Conservation (phyloP, 2,888 invertebrate genomes). For the Nomada hirtipes region DNA sequence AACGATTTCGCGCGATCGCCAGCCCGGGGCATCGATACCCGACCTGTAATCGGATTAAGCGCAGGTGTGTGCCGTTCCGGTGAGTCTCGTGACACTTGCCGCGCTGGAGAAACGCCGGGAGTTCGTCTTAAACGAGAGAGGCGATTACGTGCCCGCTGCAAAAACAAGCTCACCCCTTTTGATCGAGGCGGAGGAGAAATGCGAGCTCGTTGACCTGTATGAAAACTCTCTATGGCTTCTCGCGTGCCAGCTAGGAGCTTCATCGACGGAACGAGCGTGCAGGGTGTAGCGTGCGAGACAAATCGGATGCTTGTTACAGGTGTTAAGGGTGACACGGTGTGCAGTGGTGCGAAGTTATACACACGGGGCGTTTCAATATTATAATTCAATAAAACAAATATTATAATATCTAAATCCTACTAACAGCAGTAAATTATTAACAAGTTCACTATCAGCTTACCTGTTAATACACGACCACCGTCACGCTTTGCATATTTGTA, state of each 20-base stretch:
- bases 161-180: slow-evolving; percentile 47
- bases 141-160: slow-evolving; percentile 44
- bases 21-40: slow-evolving; percentile 47
- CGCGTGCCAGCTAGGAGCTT: slow-evolving; percentile 25
- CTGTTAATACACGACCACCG: too few relatives aligned
- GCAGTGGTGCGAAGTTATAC: neutral
- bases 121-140: slow-evolving; percentile 11
- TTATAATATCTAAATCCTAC: too few relatives aligned
- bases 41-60: slow-evolving; percentile 68
- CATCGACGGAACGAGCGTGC: slow-evolving; percentile 4
- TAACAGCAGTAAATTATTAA: too few relatives aligned
- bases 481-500: too few relatives aligned
- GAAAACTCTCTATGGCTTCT: slow-evolving; percentile 47
- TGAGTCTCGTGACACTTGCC: slow-evolving; percentile 44
- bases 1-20: slow-evolving; percentile 53
- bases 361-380: too few relatives aligned
- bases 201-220: slow-evolving; percentile 54
- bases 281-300: slow-evolving; percentile 14
- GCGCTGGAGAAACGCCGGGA: slow-evolving; percentile 27
- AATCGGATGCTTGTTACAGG: slow-evolving; percentile 14
- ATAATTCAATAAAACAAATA: too few relatives aligned
- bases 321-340: neutral
- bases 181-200: slow-evolving; percentile 37
- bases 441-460: too few relatives aligned
- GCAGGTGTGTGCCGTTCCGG: slow-evolving; percentile 65